Evolutionary conservation across 2,113 vertebrate genomes (phyloP), one percentile per base, ranked within the genome.

Genomic region (Callipepla californica): DNA sequence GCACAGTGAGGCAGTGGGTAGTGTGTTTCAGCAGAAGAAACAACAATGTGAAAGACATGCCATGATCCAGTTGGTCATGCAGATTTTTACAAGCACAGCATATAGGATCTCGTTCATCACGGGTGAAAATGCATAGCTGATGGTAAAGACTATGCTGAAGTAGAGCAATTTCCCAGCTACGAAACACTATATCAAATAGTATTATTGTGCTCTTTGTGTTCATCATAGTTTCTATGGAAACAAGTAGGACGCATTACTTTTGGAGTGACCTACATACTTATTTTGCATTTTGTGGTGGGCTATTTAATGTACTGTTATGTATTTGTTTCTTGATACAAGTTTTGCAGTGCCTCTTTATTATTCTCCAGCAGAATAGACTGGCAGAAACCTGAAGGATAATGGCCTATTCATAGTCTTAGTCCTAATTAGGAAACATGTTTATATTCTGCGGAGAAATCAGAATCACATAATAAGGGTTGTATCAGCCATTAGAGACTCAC

Each of bases 371-470:
- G 45, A 76, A 81, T 3, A 86, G 50, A 34, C 77, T 78, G 50
- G 30, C 58, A 51, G 76, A 86, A 93, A 85, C 45, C 32, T 82
- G 81, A 28, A 66, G 53, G 70, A 92, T 79, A 93, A 94, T 72
- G 40, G 74, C 17, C 28, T 75, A 47, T 58, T 92, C 83, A 85
- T 13, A 78, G 30, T 20, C 48, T n/a, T 47, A 81, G 84, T 62
- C 58, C 78, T 92, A 87, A 96, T 95, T 79, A 89, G 70, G 81
- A 89, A 76, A 40, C 58, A 44, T 28, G 79, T 79, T 92, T 92
- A 78, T 63, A 79, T 66, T 62, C 75, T 73, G 38, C 77, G 50
- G 67, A 76, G 81, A 86, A 87, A 91, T 68, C 61, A 92, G 63
- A 45, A 78, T 57, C 73, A 80, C 72, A 83, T 57, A 45, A 61